These are phyloP conservation scores for Peromyscus aztecus DNA, from an alignment of 2,797 vertebrate species.

Conservation along the genomic window DNA sequence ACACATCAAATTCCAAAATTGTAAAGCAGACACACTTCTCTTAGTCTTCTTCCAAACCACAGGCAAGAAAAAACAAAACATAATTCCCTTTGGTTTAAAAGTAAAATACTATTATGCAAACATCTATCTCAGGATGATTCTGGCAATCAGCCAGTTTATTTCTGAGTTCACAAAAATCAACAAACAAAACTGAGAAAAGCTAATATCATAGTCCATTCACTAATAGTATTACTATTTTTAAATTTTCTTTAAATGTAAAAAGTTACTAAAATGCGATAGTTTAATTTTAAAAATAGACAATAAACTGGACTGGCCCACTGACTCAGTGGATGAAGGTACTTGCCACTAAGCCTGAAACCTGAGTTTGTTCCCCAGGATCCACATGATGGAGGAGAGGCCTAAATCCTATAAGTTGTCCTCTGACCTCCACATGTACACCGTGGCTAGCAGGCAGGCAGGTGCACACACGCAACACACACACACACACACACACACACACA, in stretches of 20 bases:
- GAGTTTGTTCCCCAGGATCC: not conserved
- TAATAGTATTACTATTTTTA: not conserved
- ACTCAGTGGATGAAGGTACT: not conserved
- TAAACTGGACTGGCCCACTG: not conserved
- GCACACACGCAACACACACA: too few species aligned
- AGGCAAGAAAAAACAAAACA: not conserved
- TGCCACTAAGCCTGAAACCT: not conserved
- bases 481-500: not conserved
- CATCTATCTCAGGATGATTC: conserved; percentile 21
- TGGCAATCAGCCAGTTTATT: conserved; percentile 38
- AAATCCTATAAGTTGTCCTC: not conserved
- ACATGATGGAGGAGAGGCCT: not conserved
- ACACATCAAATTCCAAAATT: not conserved
- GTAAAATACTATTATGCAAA: not conserved
- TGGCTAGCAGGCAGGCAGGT: not conserved
- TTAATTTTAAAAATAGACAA: conserved; percentile 34
- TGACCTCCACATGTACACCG: not conserved
- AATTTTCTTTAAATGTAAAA: not conserved
- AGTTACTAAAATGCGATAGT: conserved; percentile 46
- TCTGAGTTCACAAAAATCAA: conserved; percentile 55
- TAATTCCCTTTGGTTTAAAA: not conserved
- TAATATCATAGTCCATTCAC: conserved; percentile 27
- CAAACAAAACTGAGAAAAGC: conserved; percentile 60
- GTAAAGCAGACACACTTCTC: not conserved
- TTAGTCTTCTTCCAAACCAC: conserved; percentile 50